Evolutionary conservation across 2,797 vertebrate species (phyloP).

Genomic region (Pelochelys cantorii): DNA sequence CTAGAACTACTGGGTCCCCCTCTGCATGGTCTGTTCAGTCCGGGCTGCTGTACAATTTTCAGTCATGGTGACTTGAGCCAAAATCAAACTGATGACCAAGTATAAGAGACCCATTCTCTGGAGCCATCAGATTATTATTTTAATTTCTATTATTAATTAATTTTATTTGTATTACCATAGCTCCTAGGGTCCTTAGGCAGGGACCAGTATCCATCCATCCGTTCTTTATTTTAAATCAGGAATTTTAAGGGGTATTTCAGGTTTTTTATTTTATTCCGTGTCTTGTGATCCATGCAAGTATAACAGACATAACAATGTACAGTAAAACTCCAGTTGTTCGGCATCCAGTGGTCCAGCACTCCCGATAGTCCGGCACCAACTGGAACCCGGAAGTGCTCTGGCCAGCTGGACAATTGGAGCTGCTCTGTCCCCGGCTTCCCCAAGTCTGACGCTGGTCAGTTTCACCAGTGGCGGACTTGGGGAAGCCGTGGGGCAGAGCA

Average conservation of each 20-base stretch:
- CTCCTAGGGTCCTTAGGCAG: not conserved
- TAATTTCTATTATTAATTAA: not conserved
- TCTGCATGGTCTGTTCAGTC: not conserved
- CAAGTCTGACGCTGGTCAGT: too few species aligned
- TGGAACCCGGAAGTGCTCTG: too few species aligned
- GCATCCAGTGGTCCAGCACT: too few species aligned
- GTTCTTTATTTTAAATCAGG: not conserved
- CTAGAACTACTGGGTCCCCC: not conserved
- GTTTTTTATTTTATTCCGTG: not conserved
- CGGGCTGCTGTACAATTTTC: not conserved
- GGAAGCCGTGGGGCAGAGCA: too few species aligned
- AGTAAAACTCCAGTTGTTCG: too few species aligned
- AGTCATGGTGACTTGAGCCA: not conserved
- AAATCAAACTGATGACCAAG: not conserved
- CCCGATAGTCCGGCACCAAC: too few species aligned
- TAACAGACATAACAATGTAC: not conserved
- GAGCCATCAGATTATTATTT: not conserved
- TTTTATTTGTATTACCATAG: not conserved
- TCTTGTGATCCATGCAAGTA: not conserved
- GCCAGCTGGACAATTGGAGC: too few species aligned
- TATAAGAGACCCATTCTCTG: not conserved
- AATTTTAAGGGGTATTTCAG: not conserved
- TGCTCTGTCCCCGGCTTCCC: too few species aligned
- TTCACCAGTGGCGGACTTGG: too few species aligned
- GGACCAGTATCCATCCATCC: not conserved